Conservation (phyloP, 1,140 invertebrate species). For the Penaeus chinensis region DNA sequence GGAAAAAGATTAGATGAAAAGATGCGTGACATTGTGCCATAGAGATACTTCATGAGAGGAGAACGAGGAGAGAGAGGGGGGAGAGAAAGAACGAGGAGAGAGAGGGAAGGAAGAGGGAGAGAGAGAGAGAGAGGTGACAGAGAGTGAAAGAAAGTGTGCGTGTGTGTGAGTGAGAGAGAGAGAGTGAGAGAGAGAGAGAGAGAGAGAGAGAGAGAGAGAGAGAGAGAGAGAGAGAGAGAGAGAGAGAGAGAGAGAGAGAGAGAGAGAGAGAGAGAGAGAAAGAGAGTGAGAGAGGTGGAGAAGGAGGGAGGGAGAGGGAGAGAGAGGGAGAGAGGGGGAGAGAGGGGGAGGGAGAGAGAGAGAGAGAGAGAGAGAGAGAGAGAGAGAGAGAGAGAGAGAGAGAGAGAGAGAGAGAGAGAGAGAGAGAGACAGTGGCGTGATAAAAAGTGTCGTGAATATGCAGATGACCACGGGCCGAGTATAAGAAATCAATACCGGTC, state of each 20-base stretch:
- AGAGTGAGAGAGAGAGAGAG: background rate
- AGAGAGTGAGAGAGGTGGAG: too few species aligned
- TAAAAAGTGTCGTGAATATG: slow-evolving; percentile 60
- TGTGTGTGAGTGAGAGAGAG: background rate
- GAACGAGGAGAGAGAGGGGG: too few species aligned
- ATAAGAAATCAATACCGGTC: slow-evolving; percentile 61
- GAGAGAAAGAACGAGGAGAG: too few species aligned
- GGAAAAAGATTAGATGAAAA: too few species aligned
- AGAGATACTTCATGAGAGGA: too few species aligned
- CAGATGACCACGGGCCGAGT: slow-evolving; percentile 59
- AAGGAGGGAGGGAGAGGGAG: background rate
- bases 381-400: slow-evolving; percentile 40
- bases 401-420: slow-evolving; percentile 14
- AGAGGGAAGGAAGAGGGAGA: too few species aligned
- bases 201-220: background rate
- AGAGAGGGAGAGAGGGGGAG: slow-evolving; percentile 23
- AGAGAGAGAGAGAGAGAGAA: background rate
- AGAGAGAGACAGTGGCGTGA: slow-evolving; percentile 54
- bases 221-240: background rate
- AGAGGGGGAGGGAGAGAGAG: slow-evolving; percentile 23
- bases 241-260: background rate
- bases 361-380: slow-evolving; percentile 16
- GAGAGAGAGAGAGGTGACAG: background rate
- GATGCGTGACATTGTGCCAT: too few species aligned
- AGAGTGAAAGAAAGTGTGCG: background rate